Base-by-base conservation (phyloP, 2,888 invertebrate genomes). In the Micropterix aruncella region DNA sequence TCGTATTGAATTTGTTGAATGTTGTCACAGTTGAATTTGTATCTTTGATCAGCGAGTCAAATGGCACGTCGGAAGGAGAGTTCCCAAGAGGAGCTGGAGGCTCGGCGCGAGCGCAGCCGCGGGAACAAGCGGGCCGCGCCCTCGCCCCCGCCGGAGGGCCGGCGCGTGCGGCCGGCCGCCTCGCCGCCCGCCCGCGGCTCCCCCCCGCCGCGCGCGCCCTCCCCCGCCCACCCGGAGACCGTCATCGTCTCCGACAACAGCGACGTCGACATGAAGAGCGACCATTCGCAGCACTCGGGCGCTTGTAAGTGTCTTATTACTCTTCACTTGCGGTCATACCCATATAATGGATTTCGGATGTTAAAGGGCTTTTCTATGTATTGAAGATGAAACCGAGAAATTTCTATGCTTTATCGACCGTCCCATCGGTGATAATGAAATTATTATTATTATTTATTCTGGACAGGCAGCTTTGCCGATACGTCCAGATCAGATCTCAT, bases 51-150 rank as follows among this genome's bases (percentile, higher is more conserved):
- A n/a, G n/a, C n/a, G n/a, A n/a, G 85, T 19, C 83, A 88, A 65
- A 85, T 81, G 76, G 82, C 81, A 2, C 75, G 83, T 52, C 74
- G 85, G 44, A 87, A 86, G 60, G 80, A 86, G 59, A 78, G 78
- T 43, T 83, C 83, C 1, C 71, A 82, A 16, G 73, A 75, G 44
- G 87, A 87, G 57, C 60, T 86, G 14, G 83, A 85, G 59, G 80
- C 85, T 0, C 71, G 88, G 12, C 74, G 87, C 38, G 69, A 77
- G 54, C 71, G 75, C 50, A 63, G 75, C 37, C 62, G 68, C 0
- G 69, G 67, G 2, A 67, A 62, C 48, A 70, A 70, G 47, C 62
- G 66, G 18, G 63, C 67, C 2, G 56, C 62, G 9, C 61, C 68
- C 1, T 62, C 64, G 16, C 57, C 59, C 18, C 61, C 27, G 48